phyloP scores from a whole-genome alignment of 2,888 invertebrate species.

The Dasysyrphus tricinctus region DNA sequence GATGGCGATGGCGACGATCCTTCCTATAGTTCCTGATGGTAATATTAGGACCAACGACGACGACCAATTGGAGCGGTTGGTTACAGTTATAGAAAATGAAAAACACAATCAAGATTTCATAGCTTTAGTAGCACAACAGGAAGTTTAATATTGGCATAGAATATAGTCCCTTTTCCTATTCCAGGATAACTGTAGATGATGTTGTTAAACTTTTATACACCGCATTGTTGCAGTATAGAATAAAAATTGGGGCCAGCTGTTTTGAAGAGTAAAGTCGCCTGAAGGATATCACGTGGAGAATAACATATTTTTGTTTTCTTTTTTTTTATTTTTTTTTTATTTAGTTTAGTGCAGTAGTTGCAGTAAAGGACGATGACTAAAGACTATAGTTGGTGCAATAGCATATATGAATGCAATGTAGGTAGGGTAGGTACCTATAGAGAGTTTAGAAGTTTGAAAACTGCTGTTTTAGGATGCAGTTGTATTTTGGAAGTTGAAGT shows the following conservation, averaged over 20 bases:
- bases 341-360: constrained; percentile 55
- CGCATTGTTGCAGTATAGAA: constrained; percentile 65
- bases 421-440: background rate
- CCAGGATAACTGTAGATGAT: constrained; percentile 52
- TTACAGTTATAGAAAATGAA: constrained; percentile 74
- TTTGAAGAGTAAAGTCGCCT: constrained; percentile 72
- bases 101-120: constrained; percentile 74
- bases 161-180: background rate
- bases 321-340: constrained; percentile 40
- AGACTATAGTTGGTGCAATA: constrained; percentile 10
- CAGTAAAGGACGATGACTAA: constrained; percentile 21
- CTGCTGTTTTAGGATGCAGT: constrained; percentile 9
- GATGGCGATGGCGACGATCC: constrained; percentile 11
- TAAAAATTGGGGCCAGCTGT: constrained; percentile 62
- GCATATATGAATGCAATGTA: background rate
- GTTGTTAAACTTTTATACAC: constrained; percentile 73
- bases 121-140: constrained; percentile 16
- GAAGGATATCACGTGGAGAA: constrained; percentile 64
- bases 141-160: constrained; percentile 15
- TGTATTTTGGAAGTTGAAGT: constrained; percentile 10
- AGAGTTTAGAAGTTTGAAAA: background rate
- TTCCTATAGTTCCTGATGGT: constrained; percentile 1
- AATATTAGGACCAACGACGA: constrained; percentile 54
- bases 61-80: constrained; percentile 60
- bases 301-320: constrained; percentile 53